Percentiles rank a stretch among this genome's conserved stretches.
These are phyloP conservation scores for Lamproptera curius DNA, from an alignment of 2,888 invertebrate species.

Conservation along the genomic window DNA sequence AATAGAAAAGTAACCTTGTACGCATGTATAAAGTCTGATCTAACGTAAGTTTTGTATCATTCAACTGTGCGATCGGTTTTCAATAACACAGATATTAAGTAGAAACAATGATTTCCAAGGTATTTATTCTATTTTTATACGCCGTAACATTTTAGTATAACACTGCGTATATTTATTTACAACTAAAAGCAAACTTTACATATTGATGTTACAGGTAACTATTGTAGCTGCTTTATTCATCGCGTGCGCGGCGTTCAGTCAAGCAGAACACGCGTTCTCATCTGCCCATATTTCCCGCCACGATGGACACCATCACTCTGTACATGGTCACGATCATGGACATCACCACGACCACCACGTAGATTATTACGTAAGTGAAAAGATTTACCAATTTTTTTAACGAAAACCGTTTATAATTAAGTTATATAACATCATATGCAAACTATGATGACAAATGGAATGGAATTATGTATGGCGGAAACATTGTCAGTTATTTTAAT, in stretches of 20 bases:
- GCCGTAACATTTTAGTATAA: background rate
- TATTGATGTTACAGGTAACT: constrained; percentile 3
- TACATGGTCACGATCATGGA: no score
- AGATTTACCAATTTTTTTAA: no score
- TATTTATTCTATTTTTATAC: constrained; percentile 7
- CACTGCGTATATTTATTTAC: background rate
- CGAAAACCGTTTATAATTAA: no score
- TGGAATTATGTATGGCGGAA: no score
- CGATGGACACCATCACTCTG: constrained; percentile 31
- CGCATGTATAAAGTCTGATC: constrained; percentile 5
- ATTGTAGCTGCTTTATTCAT: background rate
- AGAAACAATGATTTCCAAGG: constrained; percentile 10
- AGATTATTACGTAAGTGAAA: constrained; percentile 13
- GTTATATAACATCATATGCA: no score
- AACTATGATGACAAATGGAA: no score
- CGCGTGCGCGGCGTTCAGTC: background rate
- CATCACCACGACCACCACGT: constrained; percentile 22
- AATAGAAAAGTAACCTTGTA: constrained; percentile 9
- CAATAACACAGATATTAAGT: background rate
- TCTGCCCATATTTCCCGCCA: constrained; percentile 38
- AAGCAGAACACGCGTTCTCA: constrained; percentile 34
- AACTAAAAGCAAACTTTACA: no score
- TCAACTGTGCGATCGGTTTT: background rate
- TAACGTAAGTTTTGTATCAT: constrained; percentile 9
- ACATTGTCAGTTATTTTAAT: no score